Percentiles rank a stretch among this genome's conserved stretches.
Evolutionary conservation across 2,113 vertebrate genomes (phyloP).

Genomic region (Pycnonotus jocosus): DNA sequence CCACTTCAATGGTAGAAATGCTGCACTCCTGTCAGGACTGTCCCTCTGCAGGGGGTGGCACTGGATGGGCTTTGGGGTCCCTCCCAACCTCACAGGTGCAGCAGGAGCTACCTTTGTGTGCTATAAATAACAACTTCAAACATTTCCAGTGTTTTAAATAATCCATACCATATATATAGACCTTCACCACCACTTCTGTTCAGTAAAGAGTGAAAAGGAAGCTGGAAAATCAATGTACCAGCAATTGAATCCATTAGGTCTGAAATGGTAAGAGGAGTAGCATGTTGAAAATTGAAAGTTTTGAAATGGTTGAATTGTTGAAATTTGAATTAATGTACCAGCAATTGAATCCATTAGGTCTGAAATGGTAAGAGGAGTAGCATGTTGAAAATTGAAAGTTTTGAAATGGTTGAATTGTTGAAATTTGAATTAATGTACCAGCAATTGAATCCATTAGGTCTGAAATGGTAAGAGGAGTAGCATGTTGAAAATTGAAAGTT

Average conservation of each 20-base stretch:
- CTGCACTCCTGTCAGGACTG: background rate
- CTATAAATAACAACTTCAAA: background rate
- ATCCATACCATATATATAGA: background rate
- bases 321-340: too few species aligned
- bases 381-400: too few species aligned
- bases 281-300: background rate
- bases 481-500: too few species aligned
- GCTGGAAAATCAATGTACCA: background rate
- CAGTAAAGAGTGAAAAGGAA: background rate
- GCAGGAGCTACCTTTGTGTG: background rate
- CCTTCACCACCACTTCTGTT: background rate
- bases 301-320: too few species aligned
- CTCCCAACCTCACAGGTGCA: background rate
- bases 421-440: too few species aligned
- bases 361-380: too few species aligned
- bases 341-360: too few species aligned
- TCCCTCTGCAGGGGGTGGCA: background rate
- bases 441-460: too few species aligned
- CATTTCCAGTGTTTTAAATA: background rate
- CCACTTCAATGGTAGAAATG: background rate
- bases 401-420: too few species aligned
- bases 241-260: background rate
- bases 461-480: too few species aligned
- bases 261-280: background rate
- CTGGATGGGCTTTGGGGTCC: background rate